Conservation (phyloP, 2,113 vertebrate genomes). For the Aramus guarauna region DNA sequence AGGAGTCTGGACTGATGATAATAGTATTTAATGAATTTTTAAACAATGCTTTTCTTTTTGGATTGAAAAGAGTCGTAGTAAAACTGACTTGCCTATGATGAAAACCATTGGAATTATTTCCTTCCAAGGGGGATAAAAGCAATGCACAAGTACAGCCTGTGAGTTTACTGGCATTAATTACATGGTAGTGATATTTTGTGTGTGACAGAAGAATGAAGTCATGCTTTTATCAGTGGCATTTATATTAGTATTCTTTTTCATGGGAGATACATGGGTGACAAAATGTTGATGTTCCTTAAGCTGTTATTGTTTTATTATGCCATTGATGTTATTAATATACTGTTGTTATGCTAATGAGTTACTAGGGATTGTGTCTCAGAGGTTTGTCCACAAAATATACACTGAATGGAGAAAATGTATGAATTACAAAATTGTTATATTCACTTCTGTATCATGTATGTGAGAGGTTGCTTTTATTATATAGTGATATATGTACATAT, state of each 20-base stretch:
- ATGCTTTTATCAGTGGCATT: neutral
- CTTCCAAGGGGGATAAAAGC: neutral
- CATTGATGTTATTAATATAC: neutral
- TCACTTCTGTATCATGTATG: neutral
- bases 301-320: neutral
- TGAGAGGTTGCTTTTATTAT: neutral
- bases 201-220: constrained; percentile 22
- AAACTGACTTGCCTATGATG: neutral
- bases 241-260: neutral
- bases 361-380: neutral
- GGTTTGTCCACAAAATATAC: neutral
- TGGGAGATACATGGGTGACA: neutral
- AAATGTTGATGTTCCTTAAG: constrained; percentile 20
- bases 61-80: neutral
- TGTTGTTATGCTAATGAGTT: neutral
- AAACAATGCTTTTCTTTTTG: neutral
- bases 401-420: neutral
- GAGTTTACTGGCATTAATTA: constrained; percentile 22
- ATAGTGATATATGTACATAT: neutral
- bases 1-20: neutral
- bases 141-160: neutral
- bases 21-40: neutral
- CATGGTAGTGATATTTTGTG: neutral
- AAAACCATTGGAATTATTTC: neutral
- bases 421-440: neutral